phyloP scores from a whole-genome alignment of 2,113 vertebrate species.

The Cygnus buccinator region DNA sequence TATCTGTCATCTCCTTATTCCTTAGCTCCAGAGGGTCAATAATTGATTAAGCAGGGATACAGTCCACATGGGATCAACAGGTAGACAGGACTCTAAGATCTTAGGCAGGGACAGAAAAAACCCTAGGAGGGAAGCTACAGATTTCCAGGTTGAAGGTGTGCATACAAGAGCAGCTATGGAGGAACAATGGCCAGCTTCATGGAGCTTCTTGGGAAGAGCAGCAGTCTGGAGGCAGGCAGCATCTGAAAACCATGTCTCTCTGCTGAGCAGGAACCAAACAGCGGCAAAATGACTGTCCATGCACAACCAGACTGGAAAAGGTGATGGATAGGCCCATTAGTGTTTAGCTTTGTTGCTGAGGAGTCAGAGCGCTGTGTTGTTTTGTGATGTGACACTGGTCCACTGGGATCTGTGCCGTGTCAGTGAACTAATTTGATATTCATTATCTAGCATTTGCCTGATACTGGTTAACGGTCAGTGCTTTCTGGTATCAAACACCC shows the following conservation, averaged over 20 bases:
- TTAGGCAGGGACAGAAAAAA: not conserved
- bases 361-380: not conserved
- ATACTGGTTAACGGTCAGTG: not conserved
- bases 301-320: not conserved
- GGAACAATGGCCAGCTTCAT: not conserved
- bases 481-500: not conserved
- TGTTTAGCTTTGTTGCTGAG: not conserved
- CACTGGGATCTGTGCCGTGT: not conserved
- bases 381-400: fast-evolving
- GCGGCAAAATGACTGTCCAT: not conserved
- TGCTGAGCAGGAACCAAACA: not conserved
- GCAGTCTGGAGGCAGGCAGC: not conserved
- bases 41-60: not conserved
- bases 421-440: not conserved
- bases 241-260: not conserved
- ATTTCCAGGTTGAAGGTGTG: not conserved
- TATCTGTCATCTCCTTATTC: not conserved
- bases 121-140: not conserved
- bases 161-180: not conserved
- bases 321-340: not conserved
- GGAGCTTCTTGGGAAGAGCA: not conserved
- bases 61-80: not conserved
- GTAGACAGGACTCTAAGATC: not conserved
- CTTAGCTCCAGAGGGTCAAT: not conserved
- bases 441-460: not conserved